phyloP scores from a whole-genome alignment of 1,140 invertebrate genomes.

The Aphidius ervi region DNA sequence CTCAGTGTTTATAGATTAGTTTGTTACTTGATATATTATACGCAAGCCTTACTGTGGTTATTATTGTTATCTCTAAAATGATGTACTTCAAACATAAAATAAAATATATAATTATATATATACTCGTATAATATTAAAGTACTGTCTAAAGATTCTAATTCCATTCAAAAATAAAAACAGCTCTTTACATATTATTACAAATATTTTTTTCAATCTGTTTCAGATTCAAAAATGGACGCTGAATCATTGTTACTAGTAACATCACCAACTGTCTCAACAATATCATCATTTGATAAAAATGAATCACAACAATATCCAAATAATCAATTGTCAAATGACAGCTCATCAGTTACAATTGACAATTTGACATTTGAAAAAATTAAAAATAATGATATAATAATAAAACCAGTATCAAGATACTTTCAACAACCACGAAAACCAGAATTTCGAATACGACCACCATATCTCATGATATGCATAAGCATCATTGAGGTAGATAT shows the following conservation, averaged over 20 bases:
- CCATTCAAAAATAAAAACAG: no score
- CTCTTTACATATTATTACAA: no score
- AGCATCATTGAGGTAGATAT: constrained; percentile 47
- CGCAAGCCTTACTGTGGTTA: neutral
- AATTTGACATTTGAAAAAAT: constrained; percentile 39
- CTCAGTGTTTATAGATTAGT: no score
- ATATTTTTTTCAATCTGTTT: neutral
- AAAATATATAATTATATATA: no score
- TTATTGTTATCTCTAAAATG: no score
- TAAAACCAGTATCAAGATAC: constrained; percentile 36
- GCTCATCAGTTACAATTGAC: constrained; percentile 32
- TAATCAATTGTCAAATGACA: constrained; percentile 32
- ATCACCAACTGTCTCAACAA: constrained; percentile 37
- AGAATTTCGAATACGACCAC: constrained; percentile 49
- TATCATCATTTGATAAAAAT: constrained; percentile 43
- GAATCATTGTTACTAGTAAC: constrained; percentile 45
- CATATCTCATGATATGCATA: constrained; percentile 51
- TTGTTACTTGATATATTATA: no score
- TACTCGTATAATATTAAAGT: no score
- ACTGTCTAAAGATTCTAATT: no score
- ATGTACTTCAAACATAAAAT: no score
- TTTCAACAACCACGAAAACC: constrained; percentile 37
- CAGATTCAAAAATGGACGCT: constrained; percentile 43
- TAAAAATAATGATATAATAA: constrained; percentile 35
- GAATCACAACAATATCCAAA: constrained; percentile 40